phyloP scores from a whole-genome alignment of 2,113 vertebrate genomes.

The Amphilophus citrinellus region DNA sequence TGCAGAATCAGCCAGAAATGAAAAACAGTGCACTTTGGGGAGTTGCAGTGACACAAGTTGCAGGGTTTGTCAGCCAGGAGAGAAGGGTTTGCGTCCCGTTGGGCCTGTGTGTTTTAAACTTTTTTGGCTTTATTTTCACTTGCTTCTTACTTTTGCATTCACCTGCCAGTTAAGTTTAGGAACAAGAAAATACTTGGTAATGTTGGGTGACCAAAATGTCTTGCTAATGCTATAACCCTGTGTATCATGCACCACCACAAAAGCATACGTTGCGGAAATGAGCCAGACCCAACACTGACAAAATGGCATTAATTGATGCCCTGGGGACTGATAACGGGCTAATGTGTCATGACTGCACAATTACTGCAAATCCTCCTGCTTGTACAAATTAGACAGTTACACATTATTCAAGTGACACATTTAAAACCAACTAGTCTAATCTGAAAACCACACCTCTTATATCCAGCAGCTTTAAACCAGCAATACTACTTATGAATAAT shows the following conservation, averaged over 20 bases:
- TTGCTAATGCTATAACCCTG: not conserved
- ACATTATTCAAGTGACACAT: not conserved
- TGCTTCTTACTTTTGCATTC: too few species aligned
- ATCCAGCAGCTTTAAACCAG: not conserved
- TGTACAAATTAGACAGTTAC: not conserved
- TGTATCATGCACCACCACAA: not conserved
- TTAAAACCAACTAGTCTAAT: constrained; percentile 4
- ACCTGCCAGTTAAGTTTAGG: too few species aligned
- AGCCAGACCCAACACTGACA: not conserved
- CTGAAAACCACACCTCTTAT: not conserved
- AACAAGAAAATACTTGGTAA: not conserved
- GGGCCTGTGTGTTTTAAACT: not conserved
- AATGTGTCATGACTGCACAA: not conserved
- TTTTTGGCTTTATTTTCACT: not conserved
- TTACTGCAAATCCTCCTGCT: not conserved
- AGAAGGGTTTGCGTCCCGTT: not conserved
- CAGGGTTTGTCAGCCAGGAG: fast-evolving
- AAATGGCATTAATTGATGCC: not conserved
- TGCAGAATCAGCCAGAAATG: too few species aligned
- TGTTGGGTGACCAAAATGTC: not conserved
- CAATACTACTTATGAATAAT: not conserved
- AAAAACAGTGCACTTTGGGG: not conserved
- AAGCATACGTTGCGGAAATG: not conserved
- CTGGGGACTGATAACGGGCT: not conserved
- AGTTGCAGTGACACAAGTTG: not conserved